Evolutionary conservation across 1,140 invertebrate genomes (phyloP).

Genomic region (Lithobius niger): DNA sequence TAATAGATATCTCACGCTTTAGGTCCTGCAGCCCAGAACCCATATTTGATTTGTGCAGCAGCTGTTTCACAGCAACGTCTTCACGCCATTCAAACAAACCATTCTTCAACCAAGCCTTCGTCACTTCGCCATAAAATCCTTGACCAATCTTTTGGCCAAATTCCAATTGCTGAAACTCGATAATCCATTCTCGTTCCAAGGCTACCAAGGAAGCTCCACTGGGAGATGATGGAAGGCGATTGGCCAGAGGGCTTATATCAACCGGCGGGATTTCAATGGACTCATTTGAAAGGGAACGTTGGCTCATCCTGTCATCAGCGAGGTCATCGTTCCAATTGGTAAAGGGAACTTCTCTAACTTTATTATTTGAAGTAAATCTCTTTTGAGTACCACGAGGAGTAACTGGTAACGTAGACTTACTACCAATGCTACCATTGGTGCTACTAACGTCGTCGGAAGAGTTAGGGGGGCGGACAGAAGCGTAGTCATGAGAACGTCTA

Average conservation of each 20-base stretch:
- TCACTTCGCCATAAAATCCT: constrained; percentile 60
- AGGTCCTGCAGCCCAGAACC: constrained; percentile 17
- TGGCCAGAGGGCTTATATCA: too few species aligned
- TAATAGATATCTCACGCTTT: constrained; percentile 49
- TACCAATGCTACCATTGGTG: background rate
- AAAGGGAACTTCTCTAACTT: background rate
- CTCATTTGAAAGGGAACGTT: background rate
- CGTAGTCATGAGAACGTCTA: constrained; percentile 42
- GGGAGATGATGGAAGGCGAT: background rate
- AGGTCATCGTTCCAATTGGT: background rate
- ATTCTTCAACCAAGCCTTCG: constrained; percentile 43
- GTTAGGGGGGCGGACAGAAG: constrained; percentile 2
- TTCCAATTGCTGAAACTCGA: constrained; percentile 7
- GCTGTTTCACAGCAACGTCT: constrained; percentile 56
- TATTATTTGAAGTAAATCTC: background rate
- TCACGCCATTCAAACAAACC: constrained; percentile 33
- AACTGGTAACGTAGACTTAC: background rate
- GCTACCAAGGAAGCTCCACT: background rate
- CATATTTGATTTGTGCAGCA: constrained; percentile 36
- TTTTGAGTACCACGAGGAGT: background rate
- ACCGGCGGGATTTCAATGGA: background rate
- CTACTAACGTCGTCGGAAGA: background rate
- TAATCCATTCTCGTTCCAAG: constrained; percentile 1
- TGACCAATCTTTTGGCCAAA: constrained; percentile 18
- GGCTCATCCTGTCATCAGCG: too few species aligned